Evolutionary conservation across 2,113 vertebrate genomes (phyloP).

Genomic region (Bucco capensis): DNA sequence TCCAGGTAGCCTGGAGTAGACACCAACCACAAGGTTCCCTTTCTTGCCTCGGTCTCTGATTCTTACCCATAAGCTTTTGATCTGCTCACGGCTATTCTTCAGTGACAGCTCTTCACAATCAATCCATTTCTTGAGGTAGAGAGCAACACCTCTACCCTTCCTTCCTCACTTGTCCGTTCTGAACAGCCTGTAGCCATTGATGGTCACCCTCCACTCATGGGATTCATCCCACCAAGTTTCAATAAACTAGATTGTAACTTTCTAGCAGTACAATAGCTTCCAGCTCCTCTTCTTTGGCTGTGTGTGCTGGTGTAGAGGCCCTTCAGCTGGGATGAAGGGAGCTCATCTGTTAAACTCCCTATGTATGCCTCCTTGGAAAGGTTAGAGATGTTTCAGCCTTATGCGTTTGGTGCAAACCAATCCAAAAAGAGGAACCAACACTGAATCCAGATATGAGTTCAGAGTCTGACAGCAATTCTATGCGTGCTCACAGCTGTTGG

Average conservation of each 20-base stretch:
- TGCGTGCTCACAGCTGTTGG: not conserved
- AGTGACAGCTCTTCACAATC: not conserved
- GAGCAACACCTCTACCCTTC: not conserved
- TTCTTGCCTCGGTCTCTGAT: not conserved
- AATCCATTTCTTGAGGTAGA: not conserved
- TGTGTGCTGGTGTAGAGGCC: not conserved
- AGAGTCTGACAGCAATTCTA: not conserved
- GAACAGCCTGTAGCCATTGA: not conserved
- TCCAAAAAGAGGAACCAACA: not conserved
- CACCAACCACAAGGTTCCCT: not conserved
- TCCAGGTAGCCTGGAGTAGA: too few relatives aligned
- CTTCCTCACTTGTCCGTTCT: not conserved
- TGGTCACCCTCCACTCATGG: not conserved
- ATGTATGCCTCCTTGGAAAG: not conserved
- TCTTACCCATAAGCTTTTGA: not conserved
- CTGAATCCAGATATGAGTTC: conserved; percentile 43
- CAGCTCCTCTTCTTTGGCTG: not conserved
- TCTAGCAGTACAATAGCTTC: not conserved
- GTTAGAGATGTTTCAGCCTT: not conserved
- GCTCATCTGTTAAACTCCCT: not conserved
- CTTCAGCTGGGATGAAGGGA: too few relatives aligned
- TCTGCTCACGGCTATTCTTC: not conserved
- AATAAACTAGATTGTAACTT: not conserved
- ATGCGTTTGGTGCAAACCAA: not conserved
- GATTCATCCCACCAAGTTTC: not conserved